Evolutionary conservation across 2,797 vertebrate genomes (phyloP).

Genomic region (Alauda arvensis): DNA sequence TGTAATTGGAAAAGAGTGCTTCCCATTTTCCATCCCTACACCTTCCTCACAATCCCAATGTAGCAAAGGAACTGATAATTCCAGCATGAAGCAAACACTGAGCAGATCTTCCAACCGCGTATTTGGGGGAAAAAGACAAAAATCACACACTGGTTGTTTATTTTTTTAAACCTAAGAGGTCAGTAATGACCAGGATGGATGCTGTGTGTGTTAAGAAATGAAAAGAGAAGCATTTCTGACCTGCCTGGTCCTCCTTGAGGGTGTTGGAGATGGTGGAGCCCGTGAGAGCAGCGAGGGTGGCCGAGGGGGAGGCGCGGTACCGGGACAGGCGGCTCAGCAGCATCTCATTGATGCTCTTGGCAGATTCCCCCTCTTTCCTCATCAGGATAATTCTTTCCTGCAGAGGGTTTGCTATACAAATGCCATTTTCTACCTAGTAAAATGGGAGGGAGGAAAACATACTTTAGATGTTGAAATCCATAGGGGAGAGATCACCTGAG

Average conservation of each 20-base stretch:
- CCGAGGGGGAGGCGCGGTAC: slow-evolving; percentile 94
- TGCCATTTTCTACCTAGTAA: slow-evolving; percentile 84
- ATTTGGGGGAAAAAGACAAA: neutral
- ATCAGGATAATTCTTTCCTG: slow-evolving; percentile 93
- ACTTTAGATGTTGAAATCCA: neutral
- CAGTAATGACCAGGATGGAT: neutral
- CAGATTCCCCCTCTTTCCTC: slow-evolving; percentile 96
- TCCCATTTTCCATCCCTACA: neutral
- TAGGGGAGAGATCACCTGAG: neutral
- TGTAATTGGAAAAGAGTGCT: neutral
- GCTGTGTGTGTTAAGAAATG: neutral
- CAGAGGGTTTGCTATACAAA: slow-evolving; percentile 83
- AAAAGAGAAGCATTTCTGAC: slow-evolving; percentile 64
- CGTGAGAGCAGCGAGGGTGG: slow-evolving; percentile 93
- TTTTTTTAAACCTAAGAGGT: neutral
- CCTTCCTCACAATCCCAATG: neutral
- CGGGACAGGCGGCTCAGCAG: slow-evolving; percentile 95
- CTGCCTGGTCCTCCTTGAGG: slow-evolving; percentile 95
- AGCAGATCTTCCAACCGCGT: fast-evolving
- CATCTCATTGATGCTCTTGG: slow-evolving; percentile 98
- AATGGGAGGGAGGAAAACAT: neutral
- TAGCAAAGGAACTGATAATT: neutral
- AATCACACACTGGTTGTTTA: fast-evolving
- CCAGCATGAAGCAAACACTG: neutral
- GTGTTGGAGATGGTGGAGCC: slow-evolving; percentile 97